Evolutionary conservation across 2,888 invertebrate species (phyloP).

Genomic region (Blera fallax): DNA sequence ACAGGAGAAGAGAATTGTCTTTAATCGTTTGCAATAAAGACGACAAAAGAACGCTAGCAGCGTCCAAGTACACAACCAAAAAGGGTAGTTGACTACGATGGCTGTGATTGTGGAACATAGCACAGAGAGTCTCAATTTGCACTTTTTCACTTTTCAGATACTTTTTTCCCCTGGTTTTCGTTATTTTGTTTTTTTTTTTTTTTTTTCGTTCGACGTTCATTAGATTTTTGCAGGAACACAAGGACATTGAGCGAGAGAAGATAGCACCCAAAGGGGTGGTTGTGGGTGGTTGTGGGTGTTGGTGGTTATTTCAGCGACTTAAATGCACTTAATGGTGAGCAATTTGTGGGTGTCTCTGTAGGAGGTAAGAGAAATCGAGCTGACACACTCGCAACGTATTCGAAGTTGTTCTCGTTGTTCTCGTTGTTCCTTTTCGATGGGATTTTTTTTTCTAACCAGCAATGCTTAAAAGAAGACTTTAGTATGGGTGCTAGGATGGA

Average conservation of each 20-base stretch:
- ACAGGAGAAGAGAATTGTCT: slow-evolving; percentile 49
- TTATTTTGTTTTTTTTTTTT: not conserved
- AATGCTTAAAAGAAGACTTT: slow-evolving; percentile 3
- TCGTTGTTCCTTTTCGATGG: not conserved
- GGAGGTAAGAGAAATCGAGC: slow-evolving; percentile 31
- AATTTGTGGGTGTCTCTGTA: slow-evolving; percentile 52
- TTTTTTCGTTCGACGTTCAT: slow-evolving; percentile 35
- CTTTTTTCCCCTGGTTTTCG: slow-evolving; percentile 9
- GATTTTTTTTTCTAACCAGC: slow-evolving; percentile 28
- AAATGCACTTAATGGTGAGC: slow-evolving; percentile 70
- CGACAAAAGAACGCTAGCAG: slow-evolving; percentile 53
- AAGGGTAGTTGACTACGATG: not conserved
- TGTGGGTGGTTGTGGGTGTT: slow-evolving; percentile 28
- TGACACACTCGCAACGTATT: slow-evolving; percentile 44
- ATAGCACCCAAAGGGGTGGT: not conserved
- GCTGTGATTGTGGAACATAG: slow-evolving; percentile 55
- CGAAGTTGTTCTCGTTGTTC: not conserved
- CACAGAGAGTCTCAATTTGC: slow-evolving; percentile 66
- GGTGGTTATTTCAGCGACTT: slow-evolving; percentile 56
- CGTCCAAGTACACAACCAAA: slow-evolving; percentile 5
- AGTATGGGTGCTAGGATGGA: not conserved
- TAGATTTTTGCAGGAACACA: slow-evolving; percentile 27
- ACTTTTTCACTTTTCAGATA: slow-evolving; percentile 57
- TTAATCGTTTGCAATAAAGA: slow-evolving; percentile 65
- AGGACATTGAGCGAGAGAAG: slow-evolving; percentile 6